Percentiles rank a stretch among this genome's conserved stretches.
Evolutionary conservation across 2,113 vertebrate genomes (phyloP).

Genomic region (Delphinapterus leucas): DNA sequence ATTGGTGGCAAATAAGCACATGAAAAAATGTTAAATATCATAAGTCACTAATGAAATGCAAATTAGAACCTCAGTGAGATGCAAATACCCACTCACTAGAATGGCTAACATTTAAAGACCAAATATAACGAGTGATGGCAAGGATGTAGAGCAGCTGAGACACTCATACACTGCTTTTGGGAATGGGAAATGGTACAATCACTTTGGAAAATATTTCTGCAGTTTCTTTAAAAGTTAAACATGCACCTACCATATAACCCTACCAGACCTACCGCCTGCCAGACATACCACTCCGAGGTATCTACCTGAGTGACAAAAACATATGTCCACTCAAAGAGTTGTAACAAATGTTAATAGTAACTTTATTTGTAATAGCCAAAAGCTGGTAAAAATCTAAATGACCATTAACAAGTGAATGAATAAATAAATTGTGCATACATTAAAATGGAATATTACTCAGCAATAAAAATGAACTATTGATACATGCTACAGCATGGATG

Average conservation of each 20-base stretch:
- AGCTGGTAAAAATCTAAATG: neutral
- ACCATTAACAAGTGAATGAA: neutral
- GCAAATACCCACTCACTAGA: neutral
- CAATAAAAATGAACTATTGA: neutral
- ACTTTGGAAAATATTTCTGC: neutral
- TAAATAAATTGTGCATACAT: neutral
- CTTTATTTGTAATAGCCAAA: neutral
- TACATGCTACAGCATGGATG: neutral
- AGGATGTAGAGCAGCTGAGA: neutral
- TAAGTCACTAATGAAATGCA: neutral
- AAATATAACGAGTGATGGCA: neutral
- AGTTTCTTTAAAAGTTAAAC: conserved; percentile 28
- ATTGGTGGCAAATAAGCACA: neutral
- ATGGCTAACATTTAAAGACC: neutral
- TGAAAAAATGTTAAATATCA: neutral
- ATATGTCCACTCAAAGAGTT: conserved; percentile 3
- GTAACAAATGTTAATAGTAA: neutral
- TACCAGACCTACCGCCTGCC: neutral
- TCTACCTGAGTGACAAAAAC: neutral
- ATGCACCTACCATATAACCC: neutral
- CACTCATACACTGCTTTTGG: neutral
- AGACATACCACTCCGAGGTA: neutral
- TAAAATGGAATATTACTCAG: neutral
- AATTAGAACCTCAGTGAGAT: neutral
- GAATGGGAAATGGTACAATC: neutral